phyloP scores from a whole-genome alignment of 2,888 invertebrate species.

The Notocelia uddmanniana region DNA sequence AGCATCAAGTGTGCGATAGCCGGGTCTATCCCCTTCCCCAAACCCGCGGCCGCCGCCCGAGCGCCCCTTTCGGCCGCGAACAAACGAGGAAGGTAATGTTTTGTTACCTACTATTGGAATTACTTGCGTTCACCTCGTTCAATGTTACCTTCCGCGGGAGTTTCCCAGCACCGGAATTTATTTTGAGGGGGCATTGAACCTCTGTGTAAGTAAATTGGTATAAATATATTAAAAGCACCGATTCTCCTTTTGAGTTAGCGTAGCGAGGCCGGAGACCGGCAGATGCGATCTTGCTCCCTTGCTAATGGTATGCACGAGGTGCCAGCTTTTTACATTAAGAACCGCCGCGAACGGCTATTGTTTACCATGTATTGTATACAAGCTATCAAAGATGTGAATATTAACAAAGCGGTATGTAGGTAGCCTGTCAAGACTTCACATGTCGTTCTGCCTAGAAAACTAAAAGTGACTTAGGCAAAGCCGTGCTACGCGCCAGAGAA shows the following conservation, averaged over 20 bases:
- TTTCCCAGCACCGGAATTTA: conserved; percentile 57
- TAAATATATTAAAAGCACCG: conserved; percentile 4
- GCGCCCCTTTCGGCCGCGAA: conserved; percentile 50
- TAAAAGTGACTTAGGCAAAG: conserved; percentile 29
- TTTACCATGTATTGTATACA: conserved; percentile 9
- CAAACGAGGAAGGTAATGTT: conserved; percentile 52
- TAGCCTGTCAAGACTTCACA: conserved; percentile 21
- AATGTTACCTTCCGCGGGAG: conserved; percentile 54
- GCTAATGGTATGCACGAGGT: conserved; percentile 9
- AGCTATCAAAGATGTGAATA: not conserved
- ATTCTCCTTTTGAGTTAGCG: conserved; percentile 8
- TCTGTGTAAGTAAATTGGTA: conserved; percentile 48
- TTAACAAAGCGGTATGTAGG: conserved; percentile 14
- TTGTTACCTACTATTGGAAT: conserved; percentile 52
- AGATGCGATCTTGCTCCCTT: not conserved
- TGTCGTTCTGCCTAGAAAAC: conserved; percentile 25
- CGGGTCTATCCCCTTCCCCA: conserved; percentile 65
- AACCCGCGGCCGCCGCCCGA: conserved; percentile 52
- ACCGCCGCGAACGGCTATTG: conserved; percentile 4
- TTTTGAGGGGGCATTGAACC: conserved; percentile 55
- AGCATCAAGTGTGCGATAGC: conserved; percentile 84
- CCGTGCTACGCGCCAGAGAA: conserved; percentile 5
- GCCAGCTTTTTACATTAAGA: conserved; percentile 18
- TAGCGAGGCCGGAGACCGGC: not conserved
- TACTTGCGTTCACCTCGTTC: conserved; percentile 58